Evolutionary conservation across 2,888 invertebrate species (phyloP).

Genomic region (Ischnus inquisitorius): DNA sequence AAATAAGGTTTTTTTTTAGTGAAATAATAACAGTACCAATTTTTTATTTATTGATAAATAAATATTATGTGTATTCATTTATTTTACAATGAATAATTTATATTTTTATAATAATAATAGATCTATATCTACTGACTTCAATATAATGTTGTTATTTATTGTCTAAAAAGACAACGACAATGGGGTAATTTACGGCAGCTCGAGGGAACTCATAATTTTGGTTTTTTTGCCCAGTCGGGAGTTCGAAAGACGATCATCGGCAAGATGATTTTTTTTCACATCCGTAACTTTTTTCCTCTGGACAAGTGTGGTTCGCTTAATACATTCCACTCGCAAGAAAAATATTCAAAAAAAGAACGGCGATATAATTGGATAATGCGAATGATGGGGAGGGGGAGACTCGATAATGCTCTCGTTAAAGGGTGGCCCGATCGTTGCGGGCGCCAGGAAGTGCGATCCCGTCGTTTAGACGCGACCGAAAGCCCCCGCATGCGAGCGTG

Average conservation of each 20-base stretch:
- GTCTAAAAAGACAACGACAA: no score
- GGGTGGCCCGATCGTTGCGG: constrained; percentile 38
- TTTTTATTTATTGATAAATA: no score
- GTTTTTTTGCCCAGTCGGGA: no score
- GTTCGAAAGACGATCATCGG: neutral
- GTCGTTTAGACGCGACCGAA: neutral
- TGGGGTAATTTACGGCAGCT: no score
- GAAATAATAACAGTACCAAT: no score
- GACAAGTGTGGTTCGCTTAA: neutral
- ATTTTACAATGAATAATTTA: no score
- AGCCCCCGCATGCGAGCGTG: neutral
- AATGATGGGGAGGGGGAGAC: neutral
- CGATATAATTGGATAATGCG: constrained; percentile 49
- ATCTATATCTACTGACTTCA: no score
- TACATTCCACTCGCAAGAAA: constrained; percentile 4
- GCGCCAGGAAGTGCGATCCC: constrained; percentile 37
- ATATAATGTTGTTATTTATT: no score
- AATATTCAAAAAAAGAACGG: constrained; percentile 14
- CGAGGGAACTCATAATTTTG: no score
- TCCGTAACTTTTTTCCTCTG: neutral
- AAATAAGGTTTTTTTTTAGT: no score
- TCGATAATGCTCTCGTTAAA: constrained; percentile 32
- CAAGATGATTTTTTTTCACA: neutral
- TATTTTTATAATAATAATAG: no score
- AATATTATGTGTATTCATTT: no score